A percentile compares a stretch with the other conserved stretches of the same genome.
phyloP scores from a whole-genome alignment of 2,113 vertebrate genomes.

The Gymnobelideus leadbeateri region DNA sequence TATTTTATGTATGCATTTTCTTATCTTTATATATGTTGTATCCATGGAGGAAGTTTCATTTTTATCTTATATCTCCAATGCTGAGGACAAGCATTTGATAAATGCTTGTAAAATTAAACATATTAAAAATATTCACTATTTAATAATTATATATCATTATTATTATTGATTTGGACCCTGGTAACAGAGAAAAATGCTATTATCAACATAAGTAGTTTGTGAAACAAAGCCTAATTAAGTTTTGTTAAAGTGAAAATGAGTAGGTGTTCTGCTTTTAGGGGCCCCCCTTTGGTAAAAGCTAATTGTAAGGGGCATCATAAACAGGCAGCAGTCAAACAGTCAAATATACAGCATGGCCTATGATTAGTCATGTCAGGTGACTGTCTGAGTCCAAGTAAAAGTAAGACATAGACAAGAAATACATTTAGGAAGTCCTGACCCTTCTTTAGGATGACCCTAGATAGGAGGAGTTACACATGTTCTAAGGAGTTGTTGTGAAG shows the following conservation, averaged over 20 bases:
- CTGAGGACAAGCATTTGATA: neutral
- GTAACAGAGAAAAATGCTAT: neutral
- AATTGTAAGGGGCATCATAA: neutral
- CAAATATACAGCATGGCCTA: neutral
- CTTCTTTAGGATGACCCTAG: neutral
- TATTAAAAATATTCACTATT: neutral
- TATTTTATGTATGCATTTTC: too few species aligned
- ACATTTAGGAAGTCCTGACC: neutral
- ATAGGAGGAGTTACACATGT: neutral
- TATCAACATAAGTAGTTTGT: neutral
- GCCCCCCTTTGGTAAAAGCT: neutral
- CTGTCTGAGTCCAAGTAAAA: neutral
- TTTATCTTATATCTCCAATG: too few species aligned
- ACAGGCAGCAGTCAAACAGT: neutral
- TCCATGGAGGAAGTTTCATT: too few species aligned
- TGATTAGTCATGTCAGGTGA: neutral
- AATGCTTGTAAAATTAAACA: neutral
- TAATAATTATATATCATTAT: neutral
- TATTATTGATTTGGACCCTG: neutral
- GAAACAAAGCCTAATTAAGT: neutral
- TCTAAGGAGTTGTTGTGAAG: neutral
- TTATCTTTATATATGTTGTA: too few species aligned
- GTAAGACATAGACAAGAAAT: neutral
- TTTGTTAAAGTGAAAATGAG: neutral
- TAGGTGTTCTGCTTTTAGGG: neutral